Evolutionary conservation across 2,888 invertebrate genomes (phyloP).

Genomic region (Sminthurinus aureus): DNA sequence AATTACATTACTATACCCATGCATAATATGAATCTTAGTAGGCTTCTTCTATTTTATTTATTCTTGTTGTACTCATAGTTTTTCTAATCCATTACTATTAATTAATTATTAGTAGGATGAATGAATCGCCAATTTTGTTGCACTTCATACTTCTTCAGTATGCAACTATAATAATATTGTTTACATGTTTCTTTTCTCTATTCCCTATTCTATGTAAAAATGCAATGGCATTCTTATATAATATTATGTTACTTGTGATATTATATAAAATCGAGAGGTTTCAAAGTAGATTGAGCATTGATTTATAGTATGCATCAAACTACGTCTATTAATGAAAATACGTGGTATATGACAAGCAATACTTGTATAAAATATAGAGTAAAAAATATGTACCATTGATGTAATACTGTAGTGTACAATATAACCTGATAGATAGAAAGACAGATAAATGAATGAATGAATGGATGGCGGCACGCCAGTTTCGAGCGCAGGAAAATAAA

Average conservation of each 20-base stretch:
- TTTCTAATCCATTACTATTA: background rate
- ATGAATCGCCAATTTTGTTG: no score
- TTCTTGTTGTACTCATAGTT: background rate
- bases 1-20: background rate
- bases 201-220: no score
- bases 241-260: no score
- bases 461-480: background rate
- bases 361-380: background rate
- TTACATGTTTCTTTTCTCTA: no score
- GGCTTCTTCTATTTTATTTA: background rate
- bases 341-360: background rate
- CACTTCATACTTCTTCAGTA: no score
- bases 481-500: slow-evolving; percentile 8
- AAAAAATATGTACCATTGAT: background rate
- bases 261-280: no score
- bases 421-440: background rate
- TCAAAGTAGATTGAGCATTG: no score
- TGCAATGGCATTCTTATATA: no score
- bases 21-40: background rate
- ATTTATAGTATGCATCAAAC: no score
- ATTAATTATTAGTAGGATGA: no score
- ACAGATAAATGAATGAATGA: background rate
- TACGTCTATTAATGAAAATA: background rate
- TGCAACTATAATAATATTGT: no score
- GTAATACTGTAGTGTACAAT: background rate